These are phyloP conservation scores for Arctopsyche grandis DNA, from an alignment of 1,140 invertebrate species.

Conservation along the genomic window DNA sequence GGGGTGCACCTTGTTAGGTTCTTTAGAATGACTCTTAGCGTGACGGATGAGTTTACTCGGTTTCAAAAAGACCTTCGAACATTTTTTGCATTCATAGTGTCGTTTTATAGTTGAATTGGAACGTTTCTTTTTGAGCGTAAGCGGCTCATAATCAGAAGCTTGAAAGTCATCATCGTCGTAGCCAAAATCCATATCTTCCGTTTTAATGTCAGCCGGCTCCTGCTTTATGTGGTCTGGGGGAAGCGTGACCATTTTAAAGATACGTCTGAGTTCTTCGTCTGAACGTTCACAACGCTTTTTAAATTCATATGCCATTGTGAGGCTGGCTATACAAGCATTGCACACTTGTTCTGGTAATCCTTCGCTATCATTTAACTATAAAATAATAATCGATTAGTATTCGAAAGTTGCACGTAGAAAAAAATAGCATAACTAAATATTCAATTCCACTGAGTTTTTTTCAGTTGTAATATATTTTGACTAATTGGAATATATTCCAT, in stretches of 20 bases:
- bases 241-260: constrained; percentile 41
- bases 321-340: constrained; percentile 39
- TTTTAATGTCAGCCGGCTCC: constrained; percentile 50
- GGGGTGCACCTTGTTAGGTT: constrained; percentile 47
- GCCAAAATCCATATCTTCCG: constrained; percentile 43
- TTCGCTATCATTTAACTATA: constrained; percentile 43
- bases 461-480: no score
- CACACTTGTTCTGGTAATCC: constrained; percentile 50
- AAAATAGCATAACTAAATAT: background rate
- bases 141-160: constrained; percentile 49
- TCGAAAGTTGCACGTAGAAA: no score
- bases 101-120: constrained; percentile 10
- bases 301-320: constrained; percentile 48
- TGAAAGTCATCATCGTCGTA: constrained; percentile 50
- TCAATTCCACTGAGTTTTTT: background rate
- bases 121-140: constrained; percentile 49
- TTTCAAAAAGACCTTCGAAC: constrained; percentile 47
- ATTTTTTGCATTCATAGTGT: constrained; percentile 45
- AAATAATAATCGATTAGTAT: constrained; percentile 8
- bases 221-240: constrained; percentile 43
- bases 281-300: constrained; percentile 49
- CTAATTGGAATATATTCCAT: no score
- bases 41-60: constrained; percentile 44
- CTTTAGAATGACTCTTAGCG: constrained; percentile 44
- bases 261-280: constrained; percentile 44